Conservation (phyloP, 2,888 invertebrate species). For the Ophion obscuratus region DNA sequence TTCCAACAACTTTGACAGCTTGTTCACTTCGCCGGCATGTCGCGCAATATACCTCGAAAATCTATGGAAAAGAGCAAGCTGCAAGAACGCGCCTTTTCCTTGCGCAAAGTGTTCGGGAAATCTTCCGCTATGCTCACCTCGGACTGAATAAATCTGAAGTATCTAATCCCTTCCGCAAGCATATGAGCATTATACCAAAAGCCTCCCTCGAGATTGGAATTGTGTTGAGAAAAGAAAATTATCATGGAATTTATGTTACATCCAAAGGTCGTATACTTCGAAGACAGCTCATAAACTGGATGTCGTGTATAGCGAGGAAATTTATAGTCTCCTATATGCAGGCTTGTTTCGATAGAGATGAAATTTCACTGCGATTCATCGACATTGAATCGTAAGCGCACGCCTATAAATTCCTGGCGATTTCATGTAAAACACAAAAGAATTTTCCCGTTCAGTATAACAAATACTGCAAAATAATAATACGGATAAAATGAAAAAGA, state of each 20-base stretch:
- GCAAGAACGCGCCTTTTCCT: not conserved
- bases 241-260: not conserved
- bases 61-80: not conserved
- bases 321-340: not conserved
- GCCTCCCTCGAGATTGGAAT: not conserved
- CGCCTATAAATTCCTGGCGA: not conserved
- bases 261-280: not conserved
- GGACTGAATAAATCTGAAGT: not conserved
- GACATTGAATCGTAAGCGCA: not conserved
- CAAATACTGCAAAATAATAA: not conserved
- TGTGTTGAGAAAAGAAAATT: not conserved
- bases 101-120: not conserved
- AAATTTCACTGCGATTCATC: not conserved
- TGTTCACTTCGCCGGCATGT: conserved; percentile 21
- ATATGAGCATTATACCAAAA: too few species aligned
- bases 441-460: not conserved
- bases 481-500: not conserved
- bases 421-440: not conserved
- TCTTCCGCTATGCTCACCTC: not conserved
- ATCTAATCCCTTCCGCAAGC: too few species aligned
- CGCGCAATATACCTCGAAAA: not conserved
- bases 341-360: not conserved
- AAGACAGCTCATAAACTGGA: not conserved
- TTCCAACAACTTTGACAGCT: conserved; percentile 18
- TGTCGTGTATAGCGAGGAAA: not conserved